A percentile compares a stretch with the other conserved stretches of the same genome.
phyloP scores from a whole-genome alignment of 2,113 vertebrate species.

The Gymnorhina tibicen region DNA sequence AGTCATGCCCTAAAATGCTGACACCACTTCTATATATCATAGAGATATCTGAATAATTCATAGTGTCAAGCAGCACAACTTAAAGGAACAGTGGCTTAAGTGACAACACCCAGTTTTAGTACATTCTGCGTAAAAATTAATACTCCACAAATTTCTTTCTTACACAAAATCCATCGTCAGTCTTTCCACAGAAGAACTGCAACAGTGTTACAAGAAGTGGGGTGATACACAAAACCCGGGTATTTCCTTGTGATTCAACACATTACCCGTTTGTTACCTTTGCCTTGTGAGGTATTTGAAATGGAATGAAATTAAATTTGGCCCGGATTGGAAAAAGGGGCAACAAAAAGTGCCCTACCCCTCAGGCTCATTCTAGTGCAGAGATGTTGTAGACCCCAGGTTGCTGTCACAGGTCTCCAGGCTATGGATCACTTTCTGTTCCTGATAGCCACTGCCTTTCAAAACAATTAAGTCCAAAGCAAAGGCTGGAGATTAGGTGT shows the following conservation, averaged over 20 bases:
- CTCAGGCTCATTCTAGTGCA: not conserved
- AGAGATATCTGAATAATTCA: conserved; percentile 58
- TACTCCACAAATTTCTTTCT: not conserved
- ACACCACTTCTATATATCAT: conserved; percentile 47
- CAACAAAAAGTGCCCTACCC: not conserved
- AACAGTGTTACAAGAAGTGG: not conserved
- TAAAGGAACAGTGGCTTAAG: conserved; percentile 40
- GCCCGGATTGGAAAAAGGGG: not conserved
- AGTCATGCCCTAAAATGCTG: conserved; percentile 54
- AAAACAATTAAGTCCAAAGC: not conserved
- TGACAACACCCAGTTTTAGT: not conserved
- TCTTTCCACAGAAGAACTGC: not conserved
- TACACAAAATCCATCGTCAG: not conserved
- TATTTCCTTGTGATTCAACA: not conserved
- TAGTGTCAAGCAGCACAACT: conserved; percentile 22
- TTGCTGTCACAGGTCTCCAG: not conserved
- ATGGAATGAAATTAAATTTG: not conserved
- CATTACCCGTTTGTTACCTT: not conserved
- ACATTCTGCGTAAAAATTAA: not conserved
- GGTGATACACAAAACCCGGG: fast-evolving
- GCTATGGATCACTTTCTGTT: not conserved
- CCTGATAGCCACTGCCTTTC: not conserved
- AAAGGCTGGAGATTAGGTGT: not conserved
- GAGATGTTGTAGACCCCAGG: not conserved
- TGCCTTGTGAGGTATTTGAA: not conserved